Evolutionary conservation across 2,113 vertebrate species (phyloP).

Genomic region (Hippolais icterina): DNA sequence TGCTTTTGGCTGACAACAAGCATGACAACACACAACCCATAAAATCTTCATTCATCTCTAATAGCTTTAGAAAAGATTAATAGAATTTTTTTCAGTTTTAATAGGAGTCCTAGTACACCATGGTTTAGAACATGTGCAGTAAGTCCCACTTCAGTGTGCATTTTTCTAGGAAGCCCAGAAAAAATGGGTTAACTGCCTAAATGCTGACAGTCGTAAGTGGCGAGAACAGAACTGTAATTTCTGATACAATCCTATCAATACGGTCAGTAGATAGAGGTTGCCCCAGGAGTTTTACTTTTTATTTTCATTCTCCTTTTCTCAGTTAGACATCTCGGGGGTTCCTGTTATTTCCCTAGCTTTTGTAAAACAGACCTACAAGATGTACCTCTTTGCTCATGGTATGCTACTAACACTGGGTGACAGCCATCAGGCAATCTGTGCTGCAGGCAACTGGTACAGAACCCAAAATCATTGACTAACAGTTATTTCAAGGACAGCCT

Average conservation of each 20-base stretch:
- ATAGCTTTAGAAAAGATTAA: not conserved
- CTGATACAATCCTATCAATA: not conserved
- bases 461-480: not conserved
- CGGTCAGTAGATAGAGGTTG: not conserved
- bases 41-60: not conserved
- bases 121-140: not conserved
- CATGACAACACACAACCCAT: not conserved
- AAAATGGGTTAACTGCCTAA: not conserved
- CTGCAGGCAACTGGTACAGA: not conserved
- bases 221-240: not conserved
- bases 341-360: not conserved
- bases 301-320: not conserved
- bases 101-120: not conserved
- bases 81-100: not conserved
- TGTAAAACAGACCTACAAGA: not conserved
- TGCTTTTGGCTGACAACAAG: not conserved
- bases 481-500: not conserved
- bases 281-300: not conserved
- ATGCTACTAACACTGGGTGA: not conserved
- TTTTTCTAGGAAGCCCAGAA: not conserved
- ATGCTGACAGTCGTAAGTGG: not conserved
- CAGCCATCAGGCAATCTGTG: not conserved
- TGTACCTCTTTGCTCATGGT: not conserved
- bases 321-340: not conserved
- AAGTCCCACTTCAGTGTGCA: not conserved